phyloP scores from a whole-genome alignment of 2,888 invertebrate genomes.

The Chrysolina oricalcia region DNA sequence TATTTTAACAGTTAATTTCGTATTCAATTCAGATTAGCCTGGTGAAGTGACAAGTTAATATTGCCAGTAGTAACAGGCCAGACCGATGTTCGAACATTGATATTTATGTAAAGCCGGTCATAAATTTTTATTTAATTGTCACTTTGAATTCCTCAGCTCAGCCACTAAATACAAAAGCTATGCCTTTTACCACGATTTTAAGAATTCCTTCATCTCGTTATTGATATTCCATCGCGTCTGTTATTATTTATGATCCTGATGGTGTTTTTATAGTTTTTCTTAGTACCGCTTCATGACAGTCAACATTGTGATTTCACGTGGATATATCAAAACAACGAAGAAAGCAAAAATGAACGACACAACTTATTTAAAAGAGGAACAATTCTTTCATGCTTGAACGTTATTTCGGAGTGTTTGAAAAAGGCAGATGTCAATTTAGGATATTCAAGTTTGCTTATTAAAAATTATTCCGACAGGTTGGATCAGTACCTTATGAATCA shows the following conservation, averaged over 20 bases:
- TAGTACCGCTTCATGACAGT: background rate
- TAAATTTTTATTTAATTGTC: slow-evolving; percentile 67
- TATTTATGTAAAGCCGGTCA: slow-evolving; percentile 65
- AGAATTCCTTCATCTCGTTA: slow-evolving; percentile 46
- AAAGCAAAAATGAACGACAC: too few species aligned
- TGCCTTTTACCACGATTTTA: slow-evolving; percentile 37
- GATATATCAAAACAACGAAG: too few species aligned
- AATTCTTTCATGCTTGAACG: too few species aligned
- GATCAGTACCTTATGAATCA: too few species aligned
- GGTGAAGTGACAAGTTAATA: slow-evolving; percentile 66
- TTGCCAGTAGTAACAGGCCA: slow-evolving; percentile 62
- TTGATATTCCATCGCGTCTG: slow-evolving; percentile 44
- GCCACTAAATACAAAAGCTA: slow-evolving; percentile 41
- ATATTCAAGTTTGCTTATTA: too few species aligned
- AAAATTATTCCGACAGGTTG: too few species aligned
- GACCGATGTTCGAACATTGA: slow-evolving; percentile 62
- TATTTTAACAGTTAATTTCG: slow-evolving; percentile 67
- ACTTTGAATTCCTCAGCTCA: slow-evolving; percentile 51
- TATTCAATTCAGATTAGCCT: slow-evolving; percentile 65
- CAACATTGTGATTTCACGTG: background rate
- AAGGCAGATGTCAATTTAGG: too few species aligned
- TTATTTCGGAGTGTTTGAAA: too few species aligned
- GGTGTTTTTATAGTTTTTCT: slow-evolving; percentile 7
- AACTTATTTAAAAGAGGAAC: too few species aligned
- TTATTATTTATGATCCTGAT: slow-evolving; percentile 27